Percentiles rank a stretch among this genome's conserved stretches.
Evolutionary conservation across 2,888 invertebrate genomes (phyloP).

Genomic region (Rhingia campestris): DNA sequence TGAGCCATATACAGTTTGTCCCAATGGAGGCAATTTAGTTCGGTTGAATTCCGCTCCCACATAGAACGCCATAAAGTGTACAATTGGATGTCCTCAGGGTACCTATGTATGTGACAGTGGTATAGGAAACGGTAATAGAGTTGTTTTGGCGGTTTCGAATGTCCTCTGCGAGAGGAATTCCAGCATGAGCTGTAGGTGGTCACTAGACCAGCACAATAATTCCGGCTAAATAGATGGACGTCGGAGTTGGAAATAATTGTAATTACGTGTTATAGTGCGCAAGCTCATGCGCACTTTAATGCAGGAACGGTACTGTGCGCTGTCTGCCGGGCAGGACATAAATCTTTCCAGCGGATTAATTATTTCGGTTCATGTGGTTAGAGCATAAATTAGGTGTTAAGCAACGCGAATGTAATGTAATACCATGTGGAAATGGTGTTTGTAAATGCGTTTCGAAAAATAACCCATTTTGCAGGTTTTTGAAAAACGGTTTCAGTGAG

Average conservation of each 20-base stretch:
- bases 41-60: constrained; percentile 38
- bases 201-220: constrained; percentile 34
- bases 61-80: constrained; percentile 4
- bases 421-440: no score
- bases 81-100: constrained; percentile 25
- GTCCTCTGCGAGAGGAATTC: constrained; percentile 24
- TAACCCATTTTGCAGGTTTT: no score
- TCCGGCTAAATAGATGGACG: constrained; percentile 38
- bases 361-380: constrained; percentile 58
- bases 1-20: constrained; percentile 45
- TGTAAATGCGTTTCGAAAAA: no score
- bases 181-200: constrained; percentile 55
- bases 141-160: constrained; percentile 42
- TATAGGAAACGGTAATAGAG: constrained; percentile 47
- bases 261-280: constrained; percentile 47
- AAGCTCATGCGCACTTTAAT: constrained; percentile 11
- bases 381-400: no score
- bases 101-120: background rate
- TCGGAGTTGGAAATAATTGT: constrained; percentile 55
- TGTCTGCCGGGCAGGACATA: constrained; percentile 41
- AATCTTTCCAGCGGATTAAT: constrained; percentile 67
- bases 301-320: constrained; percentile 39
- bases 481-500: no score
- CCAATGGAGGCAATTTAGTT: constrained; percentile 58
- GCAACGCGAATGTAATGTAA: no score